Base-by-base conservation (phyloP, 2,888 invertebrate species). In the Melangyna quadrimaculata region DNA sequence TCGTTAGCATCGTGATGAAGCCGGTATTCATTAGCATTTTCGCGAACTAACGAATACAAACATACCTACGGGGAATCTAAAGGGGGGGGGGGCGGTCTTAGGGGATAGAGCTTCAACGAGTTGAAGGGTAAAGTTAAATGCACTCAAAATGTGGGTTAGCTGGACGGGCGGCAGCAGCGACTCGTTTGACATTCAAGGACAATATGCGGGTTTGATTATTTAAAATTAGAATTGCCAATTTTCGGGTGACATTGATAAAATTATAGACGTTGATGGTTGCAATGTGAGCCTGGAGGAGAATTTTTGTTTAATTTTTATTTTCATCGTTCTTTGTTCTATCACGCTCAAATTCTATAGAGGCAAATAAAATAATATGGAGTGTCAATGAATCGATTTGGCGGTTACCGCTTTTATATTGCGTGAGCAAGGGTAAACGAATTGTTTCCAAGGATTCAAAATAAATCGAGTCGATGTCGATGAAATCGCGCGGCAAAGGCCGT, bases 71-170 rank as follows among this genome's bases (percentile, higher is more conserved):
- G 2, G 0, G 51, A 8, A 3, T 6, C 37, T 4, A 7, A 3
- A 14, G 5, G 4, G 0, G 22, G 43, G 40, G 35, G 43, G 7
- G 17, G 57, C 1, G 8, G 27, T 8, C 17, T 22, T 6, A 1
- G 22, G 7, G 9, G 9, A 3, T 24, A 27, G n/a, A 29, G 55
- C 29, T 59, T 35, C 29, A 29, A 19, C 19, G 48, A 51, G 43
- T 53, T 74, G 78, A 78, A 75, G 83, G 78, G 83, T 74, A 74
- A 71, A 79, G 79, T 84, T 79, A 75, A 84, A 84, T 84, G 79
- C 83, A 84, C 83, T 75, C 70, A 59, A 5, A 74, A 78, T 84
- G 71, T 79, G 83, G 74, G 78, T 84, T 79, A 84, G 70, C 77
- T 63, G 73, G 69, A 69, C 74, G 51, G 51, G 67, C 35, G 19